These are phyloP conservation scores for Tadarida brasiliensis DNA, from an alignment of 2,797 vertebrate species.

Conservation along the genomic window DNA sequence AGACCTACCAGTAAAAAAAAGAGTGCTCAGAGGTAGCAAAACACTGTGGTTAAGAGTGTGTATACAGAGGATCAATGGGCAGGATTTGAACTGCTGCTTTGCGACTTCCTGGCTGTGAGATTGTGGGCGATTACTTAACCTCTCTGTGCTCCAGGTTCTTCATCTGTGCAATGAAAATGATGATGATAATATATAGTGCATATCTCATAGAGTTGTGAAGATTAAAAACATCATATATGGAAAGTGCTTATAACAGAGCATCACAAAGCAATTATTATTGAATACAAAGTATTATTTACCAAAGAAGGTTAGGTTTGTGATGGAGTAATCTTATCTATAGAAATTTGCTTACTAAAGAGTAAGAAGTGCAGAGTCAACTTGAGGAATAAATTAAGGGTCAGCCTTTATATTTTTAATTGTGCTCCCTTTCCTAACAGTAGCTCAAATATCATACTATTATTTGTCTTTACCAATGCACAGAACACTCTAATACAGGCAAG, in stretches of 20 bases:
- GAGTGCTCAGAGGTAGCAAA: background rate
- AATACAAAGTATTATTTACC: background rate
- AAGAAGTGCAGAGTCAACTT: background rate
- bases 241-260: background rate
- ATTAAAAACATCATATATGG: background rate
- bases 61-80: background rate
- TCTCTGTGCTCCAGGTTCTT: background rate
- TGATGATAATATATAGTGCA: background rate
- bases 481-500: background rate
- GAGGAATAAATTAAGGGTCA: background rate
- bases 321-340: background rate
- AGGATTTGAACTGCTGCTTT: background rate
- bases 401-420: background rate
- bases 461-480: background rate
- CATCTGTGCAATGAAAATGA: background rate
- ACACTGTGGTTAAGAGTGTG: background rate
- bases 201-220: background rate
- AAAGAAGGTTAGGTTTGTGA: constrained; percentile 7
- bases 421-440: constrained; percentile 31
- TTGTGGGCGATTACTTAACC: background rate
- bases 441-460: background rate
- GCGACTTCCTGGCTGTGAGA: background rate
- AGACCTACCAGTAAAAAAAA: background rate
- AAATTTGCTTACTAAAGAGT: constrained; percentile 16
- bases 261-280: background rate